Evolutionary conservation across 2,797 vertebrate genomes (phyloP), one percentile per base, ranked within the genome.

Genomic region (Poecilia wingei): DNA sequence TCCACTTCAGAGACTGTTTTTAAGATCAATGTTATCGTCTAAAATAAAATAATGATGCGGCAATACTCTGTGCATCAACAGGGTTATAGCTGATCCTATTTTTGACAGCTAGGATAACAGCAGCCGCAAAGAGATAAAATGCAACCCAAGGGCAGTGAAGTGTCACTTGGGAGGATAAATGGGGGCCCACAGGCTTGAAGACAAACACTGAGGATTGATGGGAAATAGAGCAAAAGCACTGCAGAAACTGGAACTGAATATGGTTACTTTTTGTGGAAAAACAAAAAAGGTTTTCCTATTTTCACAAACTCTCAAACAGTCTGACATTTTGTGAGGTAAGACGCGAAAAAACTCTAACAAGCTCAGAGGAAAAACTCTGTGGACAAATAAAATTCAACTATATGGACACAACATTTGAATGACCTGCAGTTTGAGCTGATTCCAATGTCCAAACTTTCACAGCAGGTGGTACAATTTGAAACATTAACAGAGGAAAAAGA

Each of bases 41-140:
- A 28, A 46, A 46, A 28, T 71, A 28, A 77, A 18, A 31, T 3
- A 33, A 47, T 47, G 69, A 75, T 69, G 46, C 53, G 46, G 18
- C 43, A 69, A 86, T 76, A 72, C 16, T 41, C 6, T 47, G 20
- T 77, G 64, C 41, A 20, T 73, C n/a, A 46, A 47, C 4, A n/a
- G 41, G 10, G 79, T 64, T 73, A 77, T 22, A 80, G 45, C 7
- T 6, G 61, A 43, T 59, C 66, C 39, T 78, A 57, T 74, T 73
- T 72, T 20, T 68, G 77, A 46, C 28, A 78, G 72, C 7, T 39
- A 49, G 39, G 55, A 9, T 51, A 79, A 76, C 14, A 61, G 22
- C 47, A 3, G 22, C 39, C 36, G 3, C 10, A 16, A 18, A 49
- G 28, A 78, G 72, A 81, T 74, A 73, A 64, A 64, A 25, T 46